Percentiles rank a stretch among this genome's conserved stretches.
Evolutionary conservation across 1,140 invertebrate species (phyloP).

Genomic region (Sinella curviseta): DNA sequence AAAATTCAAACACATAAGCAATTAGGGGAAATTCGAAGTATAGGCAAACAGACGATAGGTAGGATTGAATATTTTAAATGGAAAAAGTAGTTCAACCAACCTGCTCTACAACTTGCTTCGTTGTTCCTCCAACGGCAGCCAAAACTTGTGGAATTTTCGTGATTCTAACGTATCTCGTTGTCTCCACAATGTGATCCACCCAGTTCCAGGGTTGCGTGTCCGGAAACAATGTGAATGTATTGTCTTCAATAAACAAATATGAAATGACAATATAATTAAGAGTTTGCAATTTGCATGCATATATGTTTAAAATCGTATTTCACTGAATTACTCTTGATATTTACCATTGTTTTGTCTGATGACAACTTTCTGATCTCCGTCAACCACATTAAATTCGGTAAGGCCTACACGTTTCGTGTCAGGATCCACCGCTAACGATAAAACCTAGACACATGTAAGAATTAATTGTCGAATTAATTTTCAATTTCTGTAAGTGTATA

Average conservation of each 20-base stretch:
- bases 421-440: not conserved
- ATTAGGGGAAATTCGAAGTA: not conserved
- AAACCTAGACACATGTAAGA: too few species aligned
- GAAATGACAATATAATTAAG: not conserved
- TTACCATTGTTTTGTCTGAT: not conserved
- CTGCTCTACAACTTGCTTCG: conserved; percentile 1
- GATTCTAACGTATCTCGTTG: conserved; percentile 21
- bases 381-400: not conserved
- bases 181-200: conserved; percentile 34
- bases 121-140: not conserved
- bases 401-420: not conserved
- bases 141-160: conserved; percentile 25
- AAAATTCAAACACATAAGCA: not conserved
- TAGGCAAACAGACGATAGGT: not conserved
- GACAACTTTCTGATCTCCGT: not conserved
- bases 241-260: not conserved
- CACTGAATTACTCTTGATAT: not conserved
- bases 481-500: too few species aligned
- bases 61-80: not conserved
- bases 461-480: too few species aligned
- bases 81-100: not conserved
- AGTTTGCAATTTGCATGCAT: too few species aligned
- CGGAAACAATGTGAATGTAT: conserved; percentile 27
- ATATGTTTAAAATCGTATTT: not conserved
- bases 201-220: conserved; percentile 34